These are phyloP conservation scores for Harlomillsia oculata DNA, from an alignment of 1,140 invertebrate genomes.

Conservation along the genomic window DNA sequence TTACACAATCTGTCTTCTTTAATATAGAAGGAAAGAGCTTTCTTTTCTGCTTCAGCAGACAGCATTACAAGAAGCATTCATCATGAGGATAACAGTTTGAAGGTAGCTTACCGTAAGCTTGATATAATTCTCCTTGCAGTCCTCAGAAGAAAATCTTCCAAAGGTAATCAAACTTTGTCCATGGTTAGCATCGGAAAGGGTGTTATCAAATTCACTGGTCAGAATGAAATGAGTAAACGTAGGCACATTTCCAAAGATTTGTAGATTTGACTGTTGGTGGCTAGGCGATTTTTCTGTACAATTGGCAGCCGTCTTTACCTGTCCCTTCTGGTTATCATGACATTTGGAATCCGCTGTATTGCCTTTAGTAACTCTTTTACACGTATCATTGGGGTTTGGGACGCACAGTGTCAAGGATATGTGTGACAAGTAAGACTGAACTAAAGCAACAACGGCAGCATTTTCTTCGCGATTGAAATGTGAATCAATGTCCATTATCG, in stretches of 20 bases:
- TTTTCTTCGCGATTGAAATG: conserved; percentile 18
- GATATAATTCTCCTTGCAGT: conserved; percentile 17
- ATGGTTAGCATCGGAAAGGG: conserved; percentile 7
- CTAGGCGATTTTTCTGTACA: too few species aligned
- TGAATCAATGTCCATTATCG: too few species aligned
- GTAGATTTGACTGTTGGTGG: conserved; percentile 5
- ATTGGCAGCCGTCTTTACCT: too few species aligned
- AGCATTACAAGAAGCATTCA: too few species aligned
- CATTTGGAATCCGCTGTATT: too few species aligned
- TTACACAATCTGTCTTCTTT: too few species aligned
- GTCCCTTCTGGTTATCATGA: too few species aligned
- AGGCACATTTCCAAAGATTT: conserved; percentile 24
- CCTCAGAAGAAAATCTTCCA: conserved; percentile 5
- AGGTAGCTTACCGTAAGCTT: conserved; percentile 24
- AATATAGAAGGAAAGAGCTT: too few species aligned
- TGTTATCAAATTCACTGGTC: conserved; percentile 5
- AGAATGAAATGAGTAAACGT: conserved; percentile 13
- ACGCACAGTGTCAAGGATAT: conserved; percentile 21
- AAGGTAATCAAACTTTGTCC: conserved; percentile 5
- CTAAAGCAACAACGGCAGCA: conserved; percentile 13
- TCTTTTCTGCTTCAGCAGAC: too few species aligned
- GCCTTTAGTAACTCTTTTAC: too few species aligned
- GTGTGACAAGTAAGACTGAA: conserved; percentile 25
- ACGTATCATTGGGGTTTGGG: too few species aligned
- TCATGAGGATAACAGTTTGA: too few species aligned